These are phyloP conservation scores for Spheniscus mendiculus DNA, from an alignment of 2,113 vertebrate species.

Conservation along the genomic window DNA sequence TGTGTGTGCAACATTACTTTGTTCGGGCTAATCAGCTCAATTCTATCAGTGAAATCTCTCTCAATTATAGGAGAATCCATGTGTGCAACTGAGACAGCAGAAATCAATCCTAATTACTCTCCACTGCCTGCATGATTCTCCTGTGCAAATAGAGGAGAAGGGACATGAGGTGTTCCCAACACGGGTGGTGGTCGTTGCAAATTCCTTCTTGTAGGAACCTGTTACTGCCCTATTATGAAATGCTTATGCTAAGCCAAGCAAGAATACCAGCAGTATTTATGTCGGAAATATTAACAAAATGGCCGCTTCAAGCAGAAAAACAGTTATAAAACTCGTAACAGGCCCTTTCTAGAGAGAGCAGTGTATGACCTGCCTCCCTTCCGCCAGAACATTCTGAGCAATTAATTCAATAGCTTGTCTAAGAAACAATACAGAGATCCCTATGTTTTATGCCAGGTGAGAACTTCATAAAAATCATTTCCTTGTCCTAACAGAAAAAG, in stretches of 20 bases:
- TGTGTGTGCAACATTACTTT: conserved; percentile 47
- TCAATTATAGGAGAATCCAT: conserved; percentile 59
- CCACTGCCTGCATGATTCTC: conserved; percentile 13
- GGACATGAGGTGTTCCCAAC: neutral
- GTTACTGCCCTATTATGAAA: neutral
- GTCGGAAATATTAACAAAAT: neutral
- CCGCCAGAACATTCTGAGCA: neutral
- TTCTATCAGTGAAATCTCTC: conserved; percentile 26
- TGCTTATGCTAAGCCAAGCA: neutral
- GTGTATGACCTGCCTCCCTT: neutral
- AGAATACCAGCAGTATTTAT: neutral
- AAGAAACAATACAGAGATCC: neutral
- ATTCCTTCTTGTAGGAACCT: neutral
- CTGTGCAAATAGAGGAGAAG: conserved; percentile 1
- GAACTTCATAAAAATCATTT: neutral
- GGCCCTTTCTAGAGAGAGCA: neutral
- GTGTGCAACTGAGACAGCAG: conserved; percentile 28
- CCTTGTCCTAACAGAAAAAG: neutral
- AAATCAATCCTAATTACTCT: conserved; percentile 67
- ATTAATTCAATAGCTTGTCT: neutral
- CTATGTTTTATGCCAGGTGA: neutral
- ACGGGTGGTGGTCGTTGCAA: fast-evolving
- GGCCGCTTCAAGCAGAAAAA: neutral
- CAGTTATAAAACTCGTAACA: neutral
- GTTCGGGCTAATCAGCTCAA: conserved; percentile 62